These are phyloP conservation scores for Triplophysa bombifrons DNA, from an alignment of 2,797 vertebrate genomes.

Conservation along the genomic window DNA sequence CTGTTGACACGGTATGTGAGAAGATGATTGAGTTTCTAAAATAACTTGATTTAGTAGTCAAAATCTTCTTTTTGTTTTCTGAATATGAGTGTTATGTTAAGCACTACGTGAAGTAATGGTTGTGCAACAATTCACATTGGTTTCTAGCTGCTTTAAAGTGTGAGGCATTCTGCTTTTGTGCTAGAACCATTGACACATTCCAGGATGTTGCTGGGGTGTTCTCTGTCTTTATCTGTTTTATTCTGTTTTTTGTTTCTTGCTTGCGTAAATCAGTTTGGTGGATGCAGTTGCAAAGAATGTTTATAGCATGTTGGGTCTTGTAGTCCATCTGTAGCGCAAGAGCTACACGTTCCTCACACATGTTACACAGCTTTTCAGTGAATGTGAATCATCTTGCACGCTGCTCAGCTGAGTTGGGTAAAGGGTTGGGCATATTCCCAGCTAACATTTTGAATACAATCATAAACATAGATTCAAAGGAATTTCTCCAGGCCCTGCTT, in stretches of 20 bases:
- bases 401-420: background rate
- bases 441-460: too few relatives aligned
- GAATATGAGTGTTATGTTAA: background rate
- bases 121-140: background rate
- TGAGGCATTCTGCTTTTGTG: background rate
- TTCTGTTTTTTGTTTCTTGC: conserved; percentile 29
- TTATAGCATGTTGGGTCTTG: conserved; percentile 59
- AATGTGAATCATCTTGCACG: background rate
- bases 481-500: background rate
- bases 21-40: too few relatives aligned
- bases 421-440: background rate
- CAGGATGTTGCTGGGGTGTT: conserved; percentile 38
- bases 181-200: conserved; percentile 44
- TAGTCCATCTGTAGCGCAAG: conserved; percentile 23
- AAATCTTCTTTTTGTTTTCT: background rate
- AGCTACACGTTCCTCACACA: conserved; percentile 11
- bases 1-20: background rate
- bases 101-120: background rate
- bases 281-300: conserved; percentile 58
- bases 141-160: conserved; percentile 1
- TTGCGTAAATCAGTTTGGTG: conserved; percentile 26
- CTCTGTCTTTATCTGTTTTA: conserved; percentile 22
- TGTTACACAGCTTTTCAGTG: conserved; percentile 21
- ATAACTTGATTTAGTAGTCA: background rate
- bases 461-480: too few relatives aligned